Evolutionary conservation across 2,113 vertebrate genomes (phyloP).

Genomic region (Loxodonta africana): DNA sequence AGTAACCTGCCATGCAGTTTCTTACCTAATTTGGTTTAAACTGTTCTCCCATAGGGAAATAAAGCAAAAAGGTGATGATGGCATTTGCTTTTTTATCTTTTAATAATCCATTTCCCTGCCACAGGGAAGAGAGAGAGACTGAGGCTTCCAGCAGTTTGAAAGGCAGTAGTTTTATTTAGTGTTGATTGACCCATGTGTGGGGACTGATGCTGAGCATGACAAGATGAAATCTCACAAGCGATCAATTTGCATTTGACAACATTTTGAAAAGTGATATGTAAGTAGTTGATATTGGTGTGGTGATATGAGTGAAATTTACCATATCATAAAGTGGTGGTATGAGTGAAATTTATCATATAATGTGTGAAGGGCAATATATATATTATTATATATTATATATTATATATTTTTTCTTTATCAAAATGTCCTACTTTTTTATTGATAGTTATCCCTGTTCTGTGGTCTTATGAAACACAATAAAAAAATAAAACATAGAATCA

Average conservation of each 20-base stretch:
- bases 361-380: neutral
- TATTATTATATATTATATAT: too few relatives aligned
- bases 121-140: constrained; percentile 30
- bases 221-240: neutral
- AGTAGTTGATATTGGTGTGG: neutral
- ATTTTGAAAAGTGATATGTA: constrained; percentile 1
- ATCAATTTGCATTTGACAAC: neutral
- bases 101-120: constrained; percentile 23
- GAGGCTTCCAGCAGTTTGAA: neutral
- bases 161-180: neutral
- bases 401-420: constrained; percentile 29
- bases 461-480: neutral
- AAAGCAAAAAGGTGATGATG: neutral
- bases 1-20: neutral
- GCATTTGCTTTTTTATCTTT: constrained; percentile 53
- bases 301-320: neutral
- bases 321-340: neutral
- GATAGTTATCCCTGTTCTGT: neutral
- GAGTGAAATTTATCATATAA: neutral
- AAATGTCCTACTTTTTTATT: neutral
- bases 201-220: neutral
- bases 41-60: neutral
- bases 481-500: neutral
- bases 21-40: neutral
- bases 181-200: neutral